Evolutionary conservation across 2,888 invertebrate species (phyloP).

Genomic region (Aplocera efformata): DNA sequence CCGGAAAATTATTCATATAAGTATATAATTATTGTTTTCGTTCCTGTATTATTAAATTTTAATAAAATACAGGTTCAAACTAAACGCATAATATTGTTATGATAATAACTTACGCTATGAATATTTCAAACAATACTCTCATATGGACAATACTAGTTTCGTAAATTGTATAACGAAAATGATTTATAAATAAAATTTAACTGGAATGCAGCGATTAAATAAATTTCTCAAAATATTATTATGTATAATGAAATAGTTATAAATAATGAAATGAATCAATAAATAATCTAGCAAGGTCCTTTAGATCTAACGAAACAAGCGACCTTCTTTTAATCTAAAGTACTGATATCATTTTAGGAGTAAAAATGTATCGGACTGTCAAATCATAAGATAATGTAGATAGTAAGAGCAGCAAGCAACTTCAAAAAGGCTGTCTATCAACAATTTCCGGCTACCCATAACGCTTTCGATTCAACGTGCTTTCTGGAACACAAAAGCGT

Average conservation of each 20-base stretch:
- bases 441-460: too few relatives aligned
- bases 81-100: conserved; percentile 2
- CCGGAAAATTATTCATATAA: too few relatives aligned
- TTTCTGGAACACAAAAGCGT: too few relatives aligned
- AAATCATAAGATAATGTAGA: neutral
- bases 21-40: too few relatives aligned
- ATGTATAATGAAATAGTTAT: conserved; percentile 1
- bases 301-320: neutral
- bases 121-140: conserved; percentile 8
- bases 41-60: too few relatives aligned
- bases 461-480: too few relatives aligned
- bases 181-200: conserved; percentile 1
- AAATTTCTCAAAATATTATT: too few relatives aligned
- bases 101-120: conserved; percentile 8
- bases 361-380: neutral
- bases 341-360: neutral
- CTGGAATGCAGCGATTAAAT: neutral
- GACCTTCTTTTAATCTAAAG: neutral
- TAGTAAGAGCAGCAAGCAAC: too few relatives aligned
- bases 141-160: conserved; percentile 7
- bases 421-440: too few relatives aligned
- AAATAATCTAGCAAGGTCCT: conserved; percentile 2
- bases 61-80: conserved; percentile 1
- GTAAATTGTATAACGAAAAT: neutral
- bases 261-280: neutral